A percentile compares a stretch with the other conserved stretches of the same genome.
Conservation (phyloP, 2,888 invertebrate species). For the Heterodera filipjevi region DNA sequence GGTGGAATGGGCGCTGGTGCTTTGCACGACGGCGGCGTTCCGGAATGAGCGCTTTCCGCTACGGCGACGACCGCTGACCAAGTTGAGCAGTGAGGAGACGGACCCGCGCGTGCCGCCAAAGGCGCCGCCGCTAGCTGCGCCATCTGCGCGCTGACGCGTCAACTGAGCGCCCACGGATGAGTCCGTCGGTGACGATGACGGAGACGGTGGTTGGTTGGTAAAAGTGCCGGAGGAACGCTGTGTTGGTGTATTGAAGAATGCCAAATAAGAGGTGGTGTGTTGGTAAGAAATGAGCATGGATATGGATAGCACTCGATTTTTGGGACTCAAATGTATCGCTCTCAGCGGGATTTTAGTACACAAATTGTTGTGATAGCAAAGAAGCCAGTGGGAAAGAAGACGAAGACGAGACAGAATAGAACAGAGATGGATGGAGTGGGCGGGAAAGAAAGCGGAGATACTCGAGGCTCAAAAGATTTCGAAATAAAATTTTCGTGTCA, state of each 20-base stretch:
- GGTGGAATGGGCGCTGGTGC: slow-evolving; percentile 52
- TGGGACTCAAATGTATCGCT: neutral
- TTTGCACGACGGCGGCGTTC: slow-evolving; percentile 42
- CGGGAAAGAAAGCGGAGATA: no score
- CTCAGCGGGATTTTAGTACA: neutral
- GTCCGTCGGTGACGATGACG: no score
- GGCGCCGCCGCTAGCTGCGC: neutral
- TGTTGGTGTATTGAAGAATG: neutral
- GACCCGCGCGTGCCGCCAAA: neutral
- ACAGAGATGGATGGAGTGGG: no score
- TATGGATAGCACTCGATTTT: no score
- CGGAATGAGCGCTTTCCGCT: slow-evolving; percentile 55
- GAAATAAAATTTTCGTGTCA: no score
- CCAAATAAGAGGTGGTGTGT: slow-evolving; percentile 11
- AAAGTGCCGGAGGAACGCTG: neutral
- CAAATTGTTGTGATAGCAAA: no score
- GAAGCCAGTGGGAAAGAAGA: no score
- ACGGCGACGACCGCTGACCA: slow-evolving; percentile 15
- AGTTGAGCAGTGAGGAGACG: slow-evolving; percentile 17
- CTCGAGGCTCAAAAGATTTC: no score
- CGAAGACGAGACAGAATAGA: no score
- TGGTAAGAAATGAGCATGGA: neutral
- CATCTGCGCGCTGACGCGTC: neutral
- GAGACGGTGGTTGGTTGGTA: no score
- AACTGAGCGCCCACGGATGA: neutral